Conservation (phyloP, 2,797 vertebrate genomes). For the Atherinosoma microstoma region DNA sequence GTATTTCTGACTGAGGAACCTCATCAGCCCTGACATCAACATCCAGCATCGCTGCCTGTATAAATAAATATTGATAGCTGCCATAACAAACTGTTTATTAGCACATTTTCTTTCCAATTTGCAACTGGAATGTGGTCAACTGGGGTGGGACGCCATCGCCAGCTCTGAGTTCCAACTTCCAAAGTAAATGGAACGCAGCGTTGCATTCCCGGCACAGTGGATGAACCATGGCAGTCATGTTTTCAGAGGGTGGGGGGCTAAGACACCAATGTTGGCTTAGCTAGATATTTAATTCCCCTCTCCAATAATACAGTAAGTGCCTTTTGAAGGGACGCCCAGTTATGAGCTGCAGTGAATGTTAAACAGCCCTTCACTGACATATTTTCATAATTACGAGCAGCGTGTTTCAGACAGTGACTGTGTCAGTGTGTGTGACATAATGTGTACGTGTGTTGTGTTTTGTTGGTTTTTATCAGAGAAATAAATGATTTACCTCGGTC, state of each 20-base stretch:
- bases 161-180: not conserved
- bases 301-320: not conserved
- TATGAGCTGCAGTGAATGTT: conserved; percentile 15
- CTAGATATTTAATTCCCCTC: conserved; percentile 15
- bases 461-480: conserved; percentile 34
- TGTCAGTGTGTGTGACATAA: not conserved
- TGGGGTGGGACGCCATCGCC: not conserved
- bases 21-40: not conserved
- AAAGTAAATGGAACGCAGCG: not conserved
- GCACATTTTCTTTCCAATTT: conserved; percentile 1
- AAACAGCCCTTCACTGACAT: conserved; percentile 11
- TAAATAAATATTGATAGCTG: not conserved
- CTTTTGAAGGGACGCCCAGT: conserved; percentile 26
- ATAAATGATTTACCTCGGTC: conserved; percentile 31
- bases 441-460: conserved; percentile 2
- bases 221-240: conserved; percentile 7
- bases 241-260: conserved; percentile 21
- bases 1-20: not conserved
- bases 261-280: conserved; percentile 3
- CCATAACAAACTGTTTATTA: not conserved
- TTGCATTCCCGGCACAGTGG: conserved; percentile 20
- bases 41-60: not conserved
- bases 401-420: not conserved
- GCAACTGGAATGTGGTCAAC: not conserved
- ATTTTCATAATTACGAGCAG: conserved; percentile 17